Conservation (phyloP, 2,797 vertebrate species). For the Neoniphon sammara region DNA sequence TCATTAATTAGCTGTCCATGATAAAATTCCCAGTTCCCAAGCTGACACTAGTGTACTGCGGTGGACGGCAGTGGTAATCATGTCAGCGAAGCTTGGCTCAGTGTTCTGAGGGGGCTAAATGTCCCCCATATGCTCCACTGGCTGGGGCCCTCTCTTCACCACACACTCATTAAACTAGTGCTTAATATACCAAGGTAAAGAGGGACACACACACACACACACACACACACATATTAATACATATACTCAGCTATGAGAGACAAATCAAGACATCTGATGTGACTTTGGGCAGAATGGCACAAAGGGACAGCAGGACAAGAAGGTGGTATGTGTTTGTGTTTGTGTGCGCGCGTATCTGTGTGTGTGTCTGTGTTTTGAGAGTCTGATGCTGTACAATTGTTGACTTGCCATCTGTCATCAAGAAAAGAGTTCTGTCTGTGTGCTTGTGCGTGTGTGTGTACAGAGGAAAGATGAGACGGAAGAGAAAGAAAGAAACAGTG, state of each 20-base stretch:
- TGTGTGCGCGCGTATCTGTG: slow-evolving; percentile 47
- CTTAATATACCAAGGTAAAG: slow-evolving; percentile 76
- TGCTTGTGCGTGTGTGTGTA: slow-evolving; percentile 31
- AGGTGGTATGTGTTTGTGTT: slow-evolving; percentile 63
- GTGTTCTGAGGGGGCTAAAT: slow-evolving; percentile 95
- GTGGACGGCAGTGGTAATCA: slow-evolving; percentile 91
- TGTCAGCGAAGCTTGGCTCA: slow-evolving; percentile 94
- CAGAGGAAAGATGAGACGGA: slow-evolving; percentile 71
- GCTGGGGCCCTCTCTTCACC: slow-evolving; percentile 92
- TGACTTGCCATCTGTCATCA: slow-evolving; percentile 98
- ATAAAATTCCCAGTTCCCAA: slow-evolving; percentile 80
- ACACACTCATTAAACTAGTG: slow-evolving; percentile 92
- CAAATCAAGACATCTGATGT: slow-evolving; percentile 72
- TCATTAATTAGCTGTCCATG: slow-evolving; percentile 78
- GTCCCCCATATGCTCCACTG: slow-evolving; percentile 97
- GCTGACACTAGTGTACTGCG: slow-evolving; percentile 84
- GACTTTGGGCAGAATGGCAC: slow-evolving; percentile 63
- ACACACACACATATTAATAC: slow-evolving; percentile 3
- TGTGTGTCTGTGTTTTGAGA: slow-evolving; percentile 63
- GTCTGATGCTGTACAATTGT: slow-evolving; percentile 91
- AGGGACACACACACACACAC: slow-evolving; percentile 46
- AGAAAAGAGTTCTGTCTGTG: slow-evolving; percentile 77
- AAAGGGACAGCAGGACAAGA: slow-evolving; percentile 66
- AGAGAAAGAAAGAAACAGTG: slow-evolving; percentile 73
- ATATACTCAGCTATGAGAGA: slow-evolving; percentile 49